A percentile compares a stretch with the other conserved stretches of the same genome.
Evolutionary conservation across 2,888 invertebrate species (phyloP).

Genomic region (Disparrhopalites patrizii): DNA sequence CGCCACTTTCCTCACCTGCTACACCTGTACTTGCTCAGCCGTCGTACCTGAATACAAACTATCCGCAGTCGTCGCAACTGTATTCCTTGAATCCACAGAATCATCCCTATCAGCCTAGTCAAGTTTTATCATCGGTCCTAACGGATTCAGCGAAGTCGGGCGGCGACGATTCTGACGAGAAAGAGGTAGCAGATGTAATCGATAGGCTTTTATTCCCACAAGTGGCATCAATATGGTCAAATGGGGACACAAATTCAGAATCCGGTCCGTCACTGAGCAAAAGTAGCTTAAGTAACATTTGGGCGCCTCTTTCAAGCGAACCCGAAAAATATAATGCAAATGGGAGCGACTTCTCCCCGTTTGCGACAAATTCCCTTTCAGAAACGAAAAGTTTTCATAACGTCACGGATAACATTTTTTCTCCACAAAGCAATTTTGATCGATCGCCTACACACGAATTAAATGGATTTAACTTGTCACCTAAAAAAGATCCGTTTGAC

Average conservation of each 20-base stretch:
- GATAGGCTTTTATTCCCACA: constrained; percentile 15
- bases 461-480: constrained; percentile 4
- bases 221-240: constrained; percentile 14
- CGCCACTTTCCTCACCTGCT: too few species aligned
- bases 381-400: constrained; percentile 4
- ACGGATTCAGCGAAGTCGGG: background rate
- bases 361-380: background rate
- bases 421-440: background rate
- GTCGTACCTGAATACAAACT: background rate
- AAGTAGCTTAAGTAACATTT: constrained; percentile 11
- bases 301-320: constrained; percentile 3
- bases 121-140: background rate
- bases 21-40: background rate
- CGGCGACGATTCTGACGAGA: constrained; percentile 12
- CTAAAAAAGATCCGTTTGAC: background rate
- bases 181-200: constrained; percentile 11
- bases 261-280: background rate
- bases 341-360: background rate
- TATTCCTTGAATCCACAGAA: background rate
- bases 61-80: background rate
- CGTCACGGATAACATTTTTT: background rate
- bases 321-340: background rate
- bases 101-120: background rate
- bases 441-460: background rate
- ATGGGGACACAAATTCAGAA: background rate